These are phyloP conservation scores for Diadromus collaris DNA, from an alignment of 2,888 invertebrate genomes.

Conservation along the genomic window DNA sequence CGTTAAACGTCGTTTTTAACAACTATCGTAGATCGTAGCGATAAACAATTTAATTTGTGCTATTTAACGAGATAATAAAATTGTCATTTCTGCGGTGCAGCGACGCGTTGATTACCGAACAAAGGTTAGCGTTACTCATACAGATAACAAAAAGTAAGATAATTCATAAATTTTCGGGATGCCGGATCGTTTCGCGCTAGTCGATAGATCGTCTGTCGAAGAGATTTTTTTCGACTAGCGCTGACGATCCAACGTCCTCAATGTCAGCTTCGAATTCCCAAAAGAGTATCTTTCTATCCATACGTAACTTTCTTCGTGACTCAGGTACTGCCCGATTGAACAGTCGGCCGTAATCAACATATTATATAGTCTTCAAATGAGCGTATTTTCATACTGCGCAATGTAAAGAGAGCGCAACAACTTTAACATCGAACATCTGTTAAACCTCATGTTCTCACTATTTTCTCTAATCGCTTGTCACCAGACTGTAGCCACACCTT, in stretches of 20 bases:
- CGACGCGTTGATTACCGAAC: constrained; percentile 3
- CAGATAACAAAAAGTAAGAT: not conserved
- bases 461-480: constrained; percentile 50
- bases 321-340: constrained; percentile 55
- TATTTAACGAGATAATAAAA: constrained; percentile 3
- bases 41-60: constrained; percentile 1
- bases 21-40: constrained; percentile 7
- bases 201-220: not conserved
- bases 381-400: constrained; percentile 68
- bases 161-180: not conserved
- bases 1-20: not conserved
- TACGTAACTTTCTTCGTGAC: constrained; percentile 44
- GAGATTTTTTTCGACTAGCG: constrained; percentile 9
- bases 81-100: not conserved
- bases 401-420: constrained; percentile 68
- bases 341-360: constrained; percentile 59
- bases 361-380: constrained; percentile 64
- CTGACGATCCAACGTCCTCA: constrained; percentile 2
- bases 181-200: constrained; percentile 1
- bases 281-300: constrained; percentile 41
- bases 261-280: constrained; percentile 37
- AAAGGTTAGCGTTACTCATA: not conserved
- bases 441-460: constrained; percentile 62
- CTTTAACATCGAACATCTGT: constrained; percentile 71
- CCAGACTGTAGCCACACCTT: constrained; percentile 61